phyloP scores from a whole-genome alignment of 2,888 invertebrate genomes.

The Amiota mariae region DNA sequence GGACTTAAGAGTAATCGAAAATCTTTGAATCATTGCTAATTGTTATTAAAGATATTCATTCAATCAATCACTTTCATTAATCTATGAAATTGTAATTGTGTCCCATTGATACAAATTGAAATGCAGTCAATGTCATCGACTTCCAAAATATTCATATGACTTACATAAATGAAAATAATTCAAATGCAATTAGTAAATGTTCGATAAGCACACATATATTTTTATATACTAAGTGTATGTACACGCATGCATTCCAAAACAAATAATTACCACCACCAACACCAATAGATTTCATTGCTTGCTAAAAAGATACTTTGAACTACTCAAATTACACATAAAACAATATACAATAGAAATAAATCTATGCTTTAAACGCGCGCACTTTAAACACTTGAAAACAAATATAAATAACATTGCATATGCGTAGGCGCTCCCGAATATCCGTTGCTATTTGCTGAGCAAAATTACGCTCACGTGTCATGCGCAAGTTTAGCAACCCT shows the following conservation, averaged over 20 bases:
- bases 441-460: conserved; percentile 62
- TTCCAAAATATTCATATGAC: not conserved
- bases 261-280: conserved; percentile 19
- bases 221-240: no score
- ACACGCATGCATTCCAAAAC: not conserved
- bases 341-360: no score
- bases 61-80: no score
- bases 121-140: conserved; percentile 54
- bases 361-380: conserved; percentile 27
- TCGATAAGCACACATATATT: conserved; percentile 26
- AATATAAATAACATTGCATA: conserved; percentile 41
- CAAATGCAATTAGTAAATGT: conserved; percentile 50
- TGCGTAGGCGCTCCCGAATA: conserved; percentile 37
- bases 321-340: conserved; percentile 6
- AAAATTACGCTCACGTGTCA: conserved; percentile 51
- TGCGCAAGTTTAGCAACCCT: conserved; percentile 65
- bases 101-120: conserved; percentile 54
- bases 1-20: no score
- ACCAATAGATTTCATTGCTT: conserved; percentile 3
- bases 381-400: conserved; percentile 38
- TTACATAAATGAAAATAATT: conserved; percentile 41
- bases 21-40: no score
- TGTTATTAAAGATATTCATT: no score
- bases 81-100: conserved; percentile 23
- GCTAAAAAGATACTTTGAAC: no score